Evolutionary conservation across 2,113 vertebrate genomes (phyloP), one percentile per base, ranked within the genome.

Genomic region (Dendrocopos noguchii): DNA sequence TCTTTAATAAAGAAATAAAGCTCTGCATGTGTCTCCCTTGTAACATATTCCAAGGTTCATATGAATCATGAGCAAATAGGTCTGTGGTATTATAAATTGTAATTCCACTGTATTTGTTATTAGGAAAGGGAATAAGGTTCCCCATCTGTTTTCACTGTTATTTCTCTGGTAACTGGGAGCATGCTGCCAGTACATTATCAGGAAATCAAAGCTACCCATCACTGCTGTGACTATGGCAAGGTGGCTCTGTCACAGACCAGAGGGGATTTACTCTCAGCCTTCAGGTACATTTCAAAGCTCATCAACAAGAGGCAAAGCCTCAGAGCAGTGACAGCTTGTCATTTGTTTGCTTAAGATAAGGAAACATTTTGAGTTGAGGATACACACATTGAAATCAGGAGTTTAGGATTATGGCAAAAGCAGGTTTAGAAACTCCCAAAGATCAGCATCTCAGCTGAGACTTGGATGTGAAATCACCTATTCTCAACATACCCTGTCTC

Each of bases 31-130:
- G 44, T 87, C 71, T 88, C 96, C 78, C 57, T 22, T 42, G 67
- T 53, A 82, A 73, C 72, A 65, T 9, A 87, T 57, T 28, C 91
- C 72, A 59, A 84, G 90, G 95, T 91, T 94, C 90, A 92, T 80
- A 52, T 94, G 74, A 70, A 44, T 72, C 87, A 80, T 95, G 94
- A 96, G 81, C 80, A 94, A 93, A 80, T 55, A 42, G 25, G 52
- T 88, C 91, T 83, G 64, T 29, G 64, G 77, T 63, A 82, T 87
- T 92, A 80, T 33, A 36, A 84, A 93, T 80, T 65, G 79, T 86
- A 95, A 94, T 95, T 96, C 84, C 86, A 46, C 56, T 84, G 14
- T 34, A 86, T 96, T 94, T 96, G 79, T 95, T 96, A 92, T 93
- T 95, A 94, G 93, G 82, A 53, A 87, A 87, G 87, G 96, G 95